phyloP scores from a whole-genome alignment of 1,140 invertebrate species.

The Drosophila virilis region DNA sequence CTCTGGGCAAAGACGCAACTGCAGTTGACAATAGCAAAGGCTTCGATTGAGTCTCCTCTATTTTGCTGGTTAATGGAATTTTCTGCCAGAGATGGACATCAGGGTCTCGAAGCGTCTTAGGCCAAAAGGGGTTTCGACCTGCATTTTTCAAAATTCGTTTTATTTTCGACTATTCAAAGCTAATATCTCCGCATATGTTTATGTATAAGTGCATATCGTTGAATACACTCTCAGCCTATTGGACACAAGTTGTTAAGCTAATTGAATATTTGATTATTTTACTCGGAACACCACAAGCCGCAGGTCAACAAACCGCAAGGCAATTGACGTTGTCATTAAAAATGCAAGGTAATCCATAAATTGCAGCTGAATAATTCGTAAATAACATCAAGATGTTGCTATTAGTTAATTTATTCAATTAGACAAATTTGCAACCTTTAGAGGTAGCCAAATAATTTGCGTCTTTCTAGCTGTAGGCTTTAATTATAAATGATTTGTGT shows the following conservation, averaged over 20 bases:
- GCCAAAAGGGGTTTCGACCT: background rate
- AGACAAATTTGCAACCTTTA: background rate
- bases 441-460: background rate
- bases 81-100: slow-evolving; percentile 18
- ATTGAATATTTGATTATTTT: slow-evolving; percentile 10
- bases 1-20: slow-evolving; percentile 10
- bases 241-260: slow-evolving; percentile 7
- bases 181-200: background rate
- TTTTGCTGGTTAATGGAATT: slow-evolving; percentile 24
- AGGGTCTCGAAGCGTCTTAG: background rate
- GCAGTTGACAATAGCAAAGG: slow-evolving; percentile 24
- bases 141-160: background rate
- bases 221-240: background rate
- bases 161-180: background rate
- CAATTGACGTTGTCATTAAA: slow-evolving; percentile 2
- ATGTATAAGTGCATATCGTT: background rate
- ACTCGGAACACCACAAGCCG: background rate
- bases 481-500: slow-evolving; percentile 3
- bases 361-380: slow-evolving; percentile 1
- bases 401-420: slow-evolving; percentile 1
- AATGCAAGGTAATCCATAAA: slow-evolving; percentile 4
- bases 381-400: background rate
- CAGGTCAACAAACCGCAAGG: background rate
- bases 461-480: background rate
- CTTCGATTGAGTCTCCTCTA: background rate